These are phyloP conservation scores for Cantharis rufa DNA, from an alignment of 2,888 invertebrate genomes.

Conservation along the genomic window DNA sequence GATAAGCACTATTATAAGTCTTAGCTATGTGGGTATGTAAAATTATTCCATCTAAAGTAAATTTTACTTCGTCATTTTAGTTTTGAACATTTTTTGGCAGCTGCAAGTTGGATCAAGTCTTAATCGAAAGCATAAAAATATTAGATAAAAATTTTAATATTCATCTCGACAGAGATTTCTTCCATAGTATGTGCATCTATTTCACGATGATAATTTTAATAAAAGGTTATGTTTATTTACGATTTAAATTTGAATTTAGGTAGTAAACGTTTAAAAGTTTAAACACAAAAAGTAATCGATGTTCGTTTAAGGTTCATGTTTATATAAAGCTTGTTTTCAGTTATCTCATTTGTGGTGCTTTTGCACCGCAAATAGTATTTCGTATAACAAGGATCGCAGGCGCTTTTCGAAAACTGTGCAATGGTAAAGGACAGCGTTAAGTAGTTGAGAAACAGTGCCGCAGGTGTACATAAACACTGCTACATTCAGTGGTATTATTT, in stretches of 20 bases:
- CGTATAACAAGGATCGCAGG: slow-evolving; percentile 25
- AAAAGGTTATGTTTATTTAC: not conserved
- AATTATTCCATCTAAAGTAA: not conserved
- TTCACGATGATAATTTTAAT: not conserved
- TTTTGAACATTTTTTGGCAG: not conserved
- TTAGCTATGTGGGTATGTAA: not conserved
- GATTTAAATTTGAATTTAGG: not conserved
- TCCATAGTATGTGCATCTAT: not conserved
- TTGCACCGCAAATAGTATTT: slow-evolving; percentile 33
- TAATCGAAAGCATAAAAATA: not conserved
- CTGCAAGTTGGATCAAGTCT: not conserved
- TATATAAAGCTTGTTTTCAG: slow-evolving; percentile 36
- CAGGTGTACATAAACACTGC: slow-evolving; percentile 49
- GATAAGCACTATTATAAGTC: not conserved
- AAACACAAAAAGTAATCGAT: slow-evolving; percentile 25
- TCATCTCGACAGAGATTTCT: not conserved
- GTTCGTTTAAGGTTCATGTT: slow-evolving; percentile 38
- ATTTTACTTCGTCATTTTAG: not conserved
- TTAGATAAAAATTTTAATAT: not conserved
- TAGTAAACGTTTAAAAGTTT: not conserved
- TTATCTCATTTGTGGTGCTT: slow-evolving; percentile 36
- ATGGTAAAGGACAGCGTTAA: slow-evolving; percentile 36
- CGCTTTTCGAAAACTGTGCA: slow-evolving; percentile 1
- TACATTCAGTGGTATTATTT: slow-evolving; percentile 52
- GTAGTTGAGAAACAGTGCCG: slow-evolving; percentile 44